These are phyloP conservation scores for Tyria jacobaeae DNA, from an alignment of 2,888 invertebrate genomes.

Conservation along the genomic window DNA sequence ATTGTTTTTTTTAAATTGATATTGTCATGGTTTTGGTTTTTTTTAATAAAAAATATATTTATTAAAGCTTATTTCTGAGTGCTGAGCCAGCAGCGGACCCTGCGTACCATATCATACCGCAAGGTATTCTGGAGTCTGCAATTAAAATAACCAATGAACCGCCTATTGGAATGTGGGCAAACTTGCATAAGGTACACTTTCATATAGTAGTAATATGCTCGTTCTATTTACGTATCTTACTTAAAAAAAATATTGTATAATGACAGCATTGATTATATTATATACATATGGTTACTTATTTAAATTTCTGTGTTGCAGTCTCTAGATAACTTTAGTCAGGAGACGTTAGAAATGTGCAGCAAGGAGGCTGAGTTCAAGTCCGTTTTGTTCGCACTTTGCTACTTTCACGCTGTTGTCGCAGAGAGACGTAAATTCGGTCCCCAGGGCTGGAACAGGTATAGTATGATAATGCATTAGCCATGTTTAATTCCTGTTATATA, in stretches of 20 bases:
- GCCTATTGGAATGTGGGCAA: constrained; percentile 97
- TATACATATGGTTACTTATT: neutral
- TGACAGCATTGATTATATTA: too few species aligned
- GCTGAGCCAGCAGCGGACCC: constrained; percentile 94
- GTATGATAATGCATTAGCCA: constrained; percentile 5
- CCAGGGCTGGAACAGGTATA: constrained; percentile 96
- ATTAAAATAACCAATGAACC: constrained; percentile 99
- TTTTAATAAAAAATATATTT: neutral
- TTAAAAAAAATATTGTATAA: too few species aligned
- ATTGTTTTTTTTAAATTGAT: too few species aligned
- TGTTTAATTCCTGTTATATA: neutral
- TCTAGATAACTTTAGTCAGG: constrained; percentile 96
- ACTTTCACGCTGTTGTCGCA: constrained; percentile 97
- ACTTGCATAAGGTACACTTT: constrained; percentile 91
- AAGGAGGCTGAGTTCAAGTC: constrained; percentile 97
- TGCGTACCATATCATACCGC: constrained; percentile 88
- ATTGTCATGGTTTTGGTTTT: too few species aligned
- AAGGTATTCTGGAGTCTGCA: constrained; percentile 96
- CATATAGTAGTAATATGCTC: neutral
- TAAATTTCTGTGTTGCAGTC: constrained; percentile 76
- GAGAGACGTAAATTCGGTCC: constrained; percentile 97
- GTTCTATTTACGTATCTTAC: too few species aligned
- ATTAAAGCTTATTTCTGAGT: constrained; percentile 90
- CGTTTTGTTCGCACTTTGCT: constrained; percentile 95
- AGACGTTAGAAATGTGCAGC: constrained; percentile 96